Conservation (phyloP, 2,888 invertebrate genomes). For the Allolobophora icterica region DNA sequence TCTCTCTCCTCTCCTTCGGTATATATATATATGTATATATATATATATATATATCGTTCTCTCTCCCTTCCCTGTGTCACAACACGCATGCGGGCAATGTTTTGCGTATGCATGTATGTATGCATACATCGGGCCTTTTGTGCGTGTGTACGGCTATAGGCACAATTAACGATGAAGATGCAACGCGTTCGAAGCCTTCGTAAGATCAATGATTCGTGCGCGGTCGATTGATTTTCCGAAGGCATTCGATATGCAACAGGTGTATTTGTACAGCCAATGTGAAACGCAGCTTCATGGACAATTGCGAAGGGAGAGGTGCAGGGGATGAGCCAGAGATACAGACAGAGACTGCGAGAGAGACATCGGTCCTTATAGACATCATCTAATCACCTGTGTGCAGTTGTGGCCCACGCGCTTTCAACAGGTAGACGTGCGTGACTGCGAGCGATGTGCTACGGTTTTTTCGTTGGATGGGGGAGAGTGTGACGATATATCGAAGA, state of each 20-base stretch:
- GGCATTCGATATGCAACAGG: conserved; percentile 24
- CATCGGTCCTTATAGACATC: not conserved
- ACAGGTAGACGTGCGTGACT: not conserved
- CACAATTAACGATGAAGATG: not conserved
- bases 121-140: not conserved
- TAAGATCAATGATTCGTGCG: conserved; percentile 11
- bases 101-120: not conserved
- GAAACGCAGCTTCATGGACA: not conserved
- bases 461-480: not conserved
- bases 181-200: not conserved
- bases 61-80: not conserved
- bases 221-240: conserved; percentile 6
- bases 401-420: not conserved
- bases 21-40: too few relatives aligned
- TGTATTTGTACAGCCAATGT: not conserved
- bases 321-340: not conserved
- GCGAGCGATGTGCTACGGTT: not conserved
- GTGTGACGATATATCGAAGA: not conserved
- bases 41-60: too few relatives aligned
- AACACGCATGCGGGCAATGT: not conserved
- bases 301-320: not conserved
- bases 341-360: not conserved
- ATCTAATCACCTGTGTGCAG: not conserved
- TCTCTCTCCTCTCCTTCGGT: too few relatives aligned
- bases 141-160: not conserved